Evolutionary conservation across 2,888 invertebrate species (phyloP), one percentile per base, ranked within the genome.

Genomic region (Athetis lepigone): DNA sequence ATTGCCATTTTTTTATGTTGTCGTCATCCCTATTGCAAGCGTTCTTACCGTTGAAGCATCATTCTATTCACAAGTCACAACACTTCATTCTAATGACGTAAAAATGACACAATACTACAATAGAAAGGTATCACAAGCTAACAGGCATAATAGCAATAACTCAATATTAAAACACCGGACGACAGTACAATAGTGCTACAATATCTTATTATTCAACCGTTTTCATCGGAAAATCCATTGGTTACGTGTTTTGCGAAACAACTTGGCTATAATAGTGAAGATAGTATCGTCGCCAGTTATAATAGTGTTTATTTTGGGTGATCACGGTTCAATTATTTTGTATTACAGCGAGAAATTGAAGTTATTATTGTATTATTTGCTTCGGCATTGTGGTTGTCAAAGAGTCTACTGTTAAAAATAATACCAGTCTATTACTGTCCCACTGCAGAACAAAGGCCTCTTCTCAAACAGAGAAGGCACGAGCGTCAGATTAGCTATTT

Each of bases 191-290:
- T 62, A 59, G 50, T 54, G 49, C 59, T 58, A 42, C 50, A 70
- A 64, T 67, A 77, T 59, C 78, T 59, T 67, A 61, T 77, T 73
- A 73, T 77, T 54, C 52, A 76, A 71, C 58, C 21, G 19, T 70
- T 37, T 40, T 58, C 40, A 55, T 51, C 58, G 37, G 56, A 51
- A 65, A 70, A 75, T 62, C 70, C 58, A 70, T 75, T 75, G 8
- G 75, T 39, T 60, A 79, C 65, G 62, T 71, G 33, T 54, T 75
- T n/a, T 64, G 55, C 52, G 75, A 78, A 73, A 75, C 29, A 25
- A 13, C 36, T 56, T 39, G 18, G 21, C 25, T 47, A 7, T 36
- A 47, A 52, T 42, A 45, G 37, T 40, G 3, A 18, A 21, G 33
- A 73, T 73, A 37, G 16, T 77, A 42, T 16, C 25, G 42, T 57